Base-by-base conservation (phyloP, 2,888 invertebrate species). In the Chymomyza procnemis region DNA sequence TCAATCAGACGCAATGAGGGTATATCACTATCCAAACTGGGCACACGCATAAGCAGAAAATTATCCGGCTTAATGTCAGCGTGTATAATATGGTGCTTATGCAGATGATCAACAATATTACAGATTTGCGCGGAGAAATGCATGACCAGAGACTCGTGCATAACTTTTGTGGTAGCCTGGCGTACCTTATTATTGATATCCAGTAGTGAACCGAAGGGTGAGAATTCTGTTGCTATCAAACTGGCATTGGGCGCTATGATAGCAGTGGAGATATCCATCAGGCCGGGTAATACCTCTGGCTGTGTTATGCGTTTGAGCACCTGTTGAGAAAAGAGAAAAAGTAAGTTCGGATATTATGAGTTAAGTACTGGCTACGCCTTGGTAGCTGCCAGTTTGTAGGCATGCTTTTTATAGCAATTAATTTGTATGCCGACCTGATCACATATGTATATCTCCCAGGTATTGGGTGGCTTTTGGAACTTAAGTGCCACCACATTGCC, bases 51-150 rank as follows among this genome's bases (percentile, higher is more conserved):
- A 22, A 98, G 90, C 75, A 98, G 92, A 90, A 98, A 96, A 91
- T 99, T 99, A 88, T 99, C 99, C 0, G 99, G 98, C 89, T 99
- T 99, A 60, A 99, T 95, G 89, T 99, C 99, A 1, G 96, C 98
- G 89, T 99, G 99, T 74, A 99, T 97, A 71, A 99, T 97, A 88
- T 95, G 93, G 81, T 96, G 95, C 85, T 94, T 93, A 89, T 98
- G 98, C 85, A 99, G 92, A 75, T 95, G 94, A 85, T 96, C 94
- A 16, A 98, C 93, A 74, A 97, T 96, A 74, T 94, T 94, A 75
- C 98, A 92, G 92, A 98, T 95, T 90, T 98, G 97, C 30, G 96
- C 94, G 18, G 96, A 95, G 81, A 97, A 93, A 89, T 96, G 94
- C 90, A 96, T 94, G 48, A 95, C 95, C 64, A 97, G 92, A 74